Percentiles rank a stretch among this genome's conserved stretches.
phyloP scores from a whole-genome alignment of 2,888 invertebrate species.

The Drosophila neonasuta region DNA sequence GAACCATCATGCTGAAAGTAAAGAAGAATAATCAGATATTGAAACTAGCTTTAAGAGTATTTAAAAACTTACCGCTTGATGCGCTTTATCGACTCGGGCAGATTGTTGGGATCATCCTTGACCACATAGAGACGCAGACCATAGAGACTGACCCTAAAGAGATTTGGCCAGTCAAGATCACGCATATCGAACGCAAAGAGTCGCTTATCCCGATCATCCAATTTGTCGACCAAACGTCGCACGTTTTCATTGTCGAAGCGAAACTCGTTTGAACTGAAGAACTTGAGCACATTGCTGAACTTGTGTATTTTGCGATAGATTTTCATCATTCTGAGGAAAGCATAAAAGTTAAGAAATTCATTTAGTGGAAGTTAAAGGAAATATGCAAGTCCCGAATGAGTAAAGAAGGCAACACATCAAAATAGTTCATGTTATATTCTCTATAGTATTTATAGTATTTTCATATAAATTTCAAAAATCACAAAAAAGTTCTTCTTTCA shows the following conservation, averaged over 20 bases:
- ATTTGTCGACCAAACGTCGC: conserved; percentile 81
- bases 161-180: conserved; percentile 86
- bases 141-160: conserved; percentile 84
- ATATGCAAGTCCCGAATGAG: no score
- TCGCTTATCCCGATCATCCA: conserved; percentile 82
- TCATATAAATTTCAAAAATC: no score
- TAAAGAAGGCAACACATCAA: no score
- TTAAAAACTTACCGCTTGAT: conserved; percentile 85
- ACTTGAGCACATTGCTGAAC: conserved; percentile 89
- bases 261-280: conserved; percentile 90
- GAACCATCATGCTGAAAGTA: conserved; percentile 70
- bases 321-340: conserved; percentile 86
- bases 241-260: conserved; percentile 87
- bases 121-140: conserved; percentile 90
- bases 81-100: conserved; percentile 86
- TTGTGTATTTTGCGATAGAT: conserved; percentile 92
- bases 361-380: no score
- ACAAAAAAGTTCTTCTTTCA: no score
- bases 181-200: conserved; percentile 90
- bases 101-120: conserved; percentile 89
- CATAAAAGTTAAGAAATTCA: no score
- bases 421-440: no score
- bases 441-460: no score
- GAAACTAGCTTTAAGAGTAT: no score
- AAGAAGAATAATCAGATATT: not conserved